Conservation (phyloP, 2,797 vertebrate species). For the Malurus leucopterus region DNA sequence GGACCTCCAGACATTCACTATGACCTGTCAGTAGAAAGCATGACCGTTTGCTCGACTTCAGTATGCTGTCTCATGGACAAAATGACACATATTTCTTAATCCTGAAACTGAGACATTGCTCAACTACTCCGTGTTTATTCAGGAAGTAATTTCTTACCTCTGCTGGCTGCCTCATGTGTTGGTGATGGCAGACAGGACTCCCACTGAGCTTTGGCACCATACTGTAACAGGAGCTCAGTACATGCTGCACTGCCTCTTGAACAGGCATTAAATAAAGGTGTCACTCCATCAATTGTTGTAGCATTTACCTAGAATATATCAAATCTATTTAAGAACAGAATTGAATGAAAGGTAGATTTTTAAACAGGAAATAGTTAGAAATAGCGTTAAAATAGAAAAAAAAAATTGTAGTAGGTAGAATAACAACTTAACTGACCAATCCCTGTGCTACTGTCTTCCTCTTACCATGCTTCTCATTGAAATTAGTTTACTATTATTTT, state of each 20-base stretch:
- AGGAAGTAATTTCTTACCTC: constrained; percentile 72
- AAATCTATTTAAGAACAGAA: not conserved
- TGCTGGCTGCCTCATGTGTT: constrained; percentile 88
- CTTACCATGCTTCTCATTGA: no score
- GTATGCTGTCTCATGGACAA: not conserved
- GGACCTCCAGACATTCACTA: constrained; percentile 86
- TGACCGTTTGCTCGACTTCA: not conserved
- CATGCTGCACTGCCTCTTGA: constrained; percentile 85
- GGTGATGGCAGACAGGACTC: constrained; percentile 87
- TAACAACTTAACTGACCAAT: no score
- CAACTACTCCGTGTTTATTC: not conserved
- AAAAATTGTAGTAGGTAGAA: no score
- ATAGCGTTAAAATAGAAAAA: not conserved
- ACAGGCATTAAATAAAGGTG: constrained; percentile 89
- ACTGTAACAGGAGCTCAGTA: constrained; percentile 85
- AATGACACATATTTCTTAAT: not conserved
- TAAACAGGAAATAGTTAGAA: not conserved
- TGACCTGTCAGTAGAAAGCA: constrained; percentile 79
- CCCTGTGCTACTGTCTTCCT: no score
- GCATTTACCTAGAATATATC: constrained; percentile 83
- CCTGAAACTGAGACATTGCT: not conserved
- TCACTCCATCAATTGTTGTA: constrained; percentile 89
- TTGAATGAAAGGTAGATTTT: not conserved
- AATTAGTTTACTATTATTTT: no score
- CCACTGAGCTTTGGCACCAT: constrained; percentile 86